Evolutionary conservation across 2,113 vertebrate species (phyloP).

Genomic region (Micromys minutus): DNA sequence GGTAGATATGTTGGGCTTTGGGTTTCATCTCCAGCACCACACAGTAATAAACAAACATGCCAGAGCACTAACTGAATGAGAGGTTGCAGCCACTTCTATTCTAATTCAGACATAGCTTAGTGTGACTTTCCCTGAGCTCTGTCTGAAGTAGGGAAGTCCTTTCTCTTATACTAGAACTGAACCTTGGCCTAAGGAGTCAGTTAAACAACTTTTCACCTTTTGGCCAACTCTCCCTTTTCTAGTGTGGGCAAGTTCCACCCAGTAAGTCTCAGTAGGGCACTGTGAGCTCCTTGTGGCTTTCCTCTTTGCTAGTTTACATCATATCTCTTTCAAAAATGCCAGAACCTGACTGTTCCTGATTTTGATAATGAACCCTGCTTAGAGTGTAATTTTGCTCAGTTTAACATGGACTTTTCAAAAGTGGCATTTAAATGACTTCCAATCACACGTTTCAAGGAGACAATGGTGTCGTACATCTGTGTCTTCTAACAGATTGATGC

Average conservation of each 20-base stretch:
- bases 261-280: neutral
- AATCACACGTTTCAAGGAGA: slow-evolving; percentile 21
- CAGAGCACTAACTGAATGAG: neutral
- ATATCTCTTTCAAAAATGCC: neutral
- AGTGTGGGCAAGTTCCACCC: neutral
- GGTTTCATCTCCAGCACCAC: neutral
- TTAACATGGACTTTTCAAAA: slow-evolving; percentile 10
- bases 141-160: slow-evolving; percentile 1
- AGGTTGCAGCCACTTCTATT: neutral
- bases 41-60: neutral
- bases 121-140: slow-evolving; percentile 41
- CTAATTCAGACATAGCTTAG: neutral
- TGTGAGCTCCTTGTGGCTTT: neutral
- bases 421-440: neutral
- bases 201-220: neutral
- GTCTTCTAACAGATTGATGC: slow-evolving; percentile 1
- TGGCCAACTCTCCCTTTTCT: neutral
- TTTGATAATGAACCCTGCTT: slow-evolving; percentile 4
- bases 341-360: slow-evolving; percentile 5
- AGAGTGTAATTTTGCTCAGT: neutral
- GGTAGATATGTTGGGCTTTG: neutral
- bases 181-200: slow-evolving; percentile 15
- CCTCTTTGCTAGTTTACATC: neutral
- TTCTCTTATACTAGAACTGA: neutral
- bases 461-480: neutral